Evolutionary conservation across 2,888 invertebrate genomes (phyloP).

Genomic region (Matsumyia berberina): DNA sequence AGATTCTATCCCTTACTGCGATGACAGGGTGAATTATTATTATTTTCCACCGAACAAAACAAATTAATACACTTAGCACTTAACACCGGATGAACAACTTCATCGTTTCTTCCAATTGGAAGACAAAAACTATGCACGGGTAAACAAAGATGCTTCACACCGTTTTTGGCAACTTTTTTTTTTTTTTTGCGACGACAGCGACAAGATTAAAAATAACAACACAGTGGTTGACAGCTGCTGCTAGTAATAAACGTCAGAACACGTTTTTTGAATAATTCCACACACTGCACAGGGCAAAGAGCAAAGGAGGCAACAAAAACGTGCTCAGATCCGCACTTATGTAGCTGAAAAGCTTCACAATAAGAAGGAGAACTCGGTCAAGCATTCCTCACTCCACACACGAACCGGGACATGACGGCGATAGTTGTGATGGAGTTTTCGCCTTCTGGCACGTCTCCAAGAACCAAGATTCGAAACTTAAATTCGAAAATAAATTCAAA

Average conservation of each 20-base stretch:
- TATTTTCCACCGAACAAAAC: constrained; percentile 12
- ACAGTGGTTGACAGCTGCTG: constrained; percentile 29
- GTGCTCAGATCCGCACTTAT: constrained; percentile 40
- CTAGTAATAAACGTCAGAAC: constrained; percentile 43
- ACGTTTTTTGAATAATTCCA: constrained; percentile 53
- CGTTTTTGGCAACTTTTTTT: not conserved
- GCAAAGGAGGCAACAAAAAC: constrained; percentile 7
- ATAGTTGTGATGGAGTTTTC: constrained; percentile 8
- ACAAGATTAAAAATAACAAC: constrained; percentile 21
- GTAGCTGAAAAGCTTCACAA: constrained; percentile 22
- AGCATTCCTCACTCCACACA: constrained; percentile 29
- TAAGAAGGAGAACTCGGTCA: constrained; percentile 53
- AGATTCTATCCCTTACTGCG: constrained; percentile 28
- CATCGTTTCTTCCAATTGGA: not conserved
- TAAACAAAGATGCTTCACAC: not conserved
- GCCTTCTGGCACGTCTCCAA: constrained; percentile 53
- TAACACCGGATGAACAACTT: constrained; percentile 24
- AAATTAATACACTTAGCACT: constrained; percentile 44
- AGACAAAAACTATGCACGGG: not conserved
- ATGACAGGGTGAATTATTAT: not conserved
- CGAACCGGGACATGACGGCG: constrained; percentile 29
- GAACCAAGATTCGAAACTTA: not conserved
- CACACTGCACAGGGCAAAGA: constrained; percentile 17
- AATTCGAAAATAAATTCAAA: constrained; percentile 12
- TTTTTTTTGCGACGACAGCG: constrained; percentile 3